Percentiles rank a stretch among this genome's conserved stretches.
These are phyloP conservation scores for Bombus difficillimus DNA, from an alignment of 1,140 invertebrate genomes.

Conservation along the genomic window DNA sequence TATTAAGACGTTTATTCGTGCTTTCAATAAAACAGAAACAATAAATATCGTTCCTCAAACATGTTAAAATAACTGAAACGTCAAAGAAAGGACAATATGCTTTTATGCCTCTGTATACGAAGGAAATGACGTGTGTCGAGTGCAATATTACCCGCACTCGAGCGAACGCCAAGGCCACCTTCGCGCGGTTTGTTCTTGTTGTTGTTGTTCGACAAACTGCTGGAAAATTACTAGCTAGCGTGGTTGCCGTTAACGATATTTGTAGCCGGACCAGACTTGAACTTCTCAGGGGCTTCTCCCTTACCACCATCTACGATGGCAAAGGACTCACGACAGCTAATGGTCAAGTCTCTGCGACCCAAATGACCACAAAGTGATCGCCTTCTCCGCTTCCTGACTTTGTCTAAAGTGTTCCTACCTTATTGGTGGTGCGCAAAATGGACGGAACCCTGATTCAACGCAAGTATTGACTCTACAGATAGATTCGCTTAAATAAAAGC, in stretches of 20 bases:
- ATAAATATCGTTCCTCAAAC: not conserved
- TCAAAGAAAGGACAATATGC: not conserved
- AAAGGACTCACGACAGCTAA: constrained; percentile 75
- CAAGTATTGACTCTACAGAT: not conserved
- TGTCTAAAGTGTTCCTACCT: constrained; percentile 42
- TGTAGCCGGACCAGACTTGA: constrained; percentile 72
- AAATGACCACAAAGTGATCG: constrained; percentile 78
- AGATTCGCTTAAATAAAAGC: not conserved
- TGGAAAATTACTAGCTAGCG: constrained; percentile 74
- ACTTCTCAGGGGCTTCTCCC: constrained; percentile 70
- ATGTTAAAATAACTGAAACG: not conserved
- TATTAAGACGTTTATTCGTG: too few relatives aligned
- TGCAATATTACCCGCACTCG: constrained; percentile 68
- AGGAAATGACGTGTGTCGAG: constrained; percentile 24
- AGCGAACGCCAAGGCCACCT: constrained; percentile 58
- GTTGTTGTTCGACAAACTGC: constrained; percentile 76
- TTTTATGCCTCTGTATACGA: not conserved
- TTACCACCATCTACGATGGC: constrained; percentile 53
- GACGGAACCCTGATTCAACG: not conserved
- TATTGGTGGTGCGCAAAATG: constrained; percentile 42
- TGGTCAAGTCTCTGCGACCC: constrained; percentile 77
- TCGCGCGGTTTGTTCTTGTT: constrained; percentile 66
- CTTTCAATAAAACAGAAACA: not conserved
- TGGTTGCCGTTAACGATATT: constrained; percentile 78
- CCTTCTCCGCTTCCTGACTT: constrained; percentile 71